Percentiles rank a stretch among this genome's conserved stretches.
These are phyloP conservation scores for Vulpes vulpes DNA, from an alignment of 2,113 vertebrate species.

Conservation along the genomic window DNA sequence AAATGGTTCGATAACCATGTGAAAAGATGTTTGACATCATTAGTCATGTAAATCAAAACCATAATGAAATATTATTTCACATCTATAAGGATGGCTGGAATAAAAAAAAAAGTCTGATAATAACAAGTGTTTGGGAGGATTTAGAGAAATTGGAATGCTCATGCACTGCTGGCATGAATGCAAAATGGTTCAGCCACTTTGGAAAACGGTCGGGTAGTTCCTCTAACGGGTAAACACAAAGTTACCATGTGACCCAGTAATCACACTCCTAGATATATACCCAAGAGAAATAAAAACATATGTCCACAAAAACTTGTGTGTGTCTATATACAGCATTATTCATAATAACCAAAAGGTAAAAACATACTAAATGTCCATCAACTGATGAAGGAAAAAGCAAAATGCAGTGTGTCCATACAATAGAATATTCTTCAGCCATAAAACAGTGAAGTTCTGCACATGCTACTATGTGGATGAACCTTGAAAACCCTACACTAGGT, in stretches of 20 bases:
- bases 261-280: neutral
- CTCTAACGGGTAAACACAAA: neutral
- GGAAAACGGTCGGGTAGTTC: constrained; percentile 20
- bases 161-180: neutral
- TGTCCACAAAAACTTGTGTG: neutral
- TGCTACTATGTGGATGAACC: neutral
- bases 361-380: constrained; percentile 1
- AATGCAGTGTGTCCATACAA: neutral
- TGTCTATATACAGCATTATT: neutral
- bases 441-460: neutral
- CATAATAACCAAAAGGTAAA: neutral
- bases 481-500: neutral
- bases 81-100: neutral
- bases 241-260: neutral
- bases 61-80: neutral
- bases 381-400: neutral
- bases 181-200: neutral
- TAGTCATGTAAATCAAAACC: neutral
- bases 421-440: neutral
- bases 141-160: neutral
- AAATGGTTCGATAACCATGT: neutral
- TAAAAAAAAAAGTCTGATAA: constrained; percentile 14
- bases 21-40: neutral
- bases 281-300: constrained; percentile 8
- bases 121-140: neutral